Evolutionary conservation across 2,888 invertebrate species (phyloP), one percentile per base, ranked within the genome.

Genomic region (Sesamia inferens): DNA sequence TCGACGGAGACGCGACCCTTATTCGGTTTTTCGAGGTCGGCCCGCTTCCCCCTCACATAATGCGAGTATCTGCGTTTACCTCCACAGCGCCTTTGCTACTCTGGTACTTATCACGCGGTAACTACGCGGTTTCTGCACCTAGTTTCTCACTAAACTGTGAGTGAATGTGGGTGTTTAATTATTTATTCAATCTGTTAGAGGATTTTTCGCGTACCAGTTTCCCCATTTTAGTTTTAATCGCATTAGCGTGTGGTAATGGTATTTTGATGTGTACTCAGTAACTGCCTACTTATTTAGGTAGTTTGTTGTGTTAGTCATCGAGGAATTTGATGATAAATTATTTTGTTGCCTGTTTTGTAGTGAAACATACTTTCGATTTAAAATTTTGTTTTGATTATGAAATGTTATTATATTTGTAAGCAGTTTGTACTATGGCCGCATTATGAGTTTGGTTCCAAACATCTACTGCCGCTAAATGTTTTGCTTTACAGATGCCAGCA

Each of bases 11-110:
- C 87, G 87, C 91, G 92, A 91, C 92, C 94, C 94, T 93, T 91
- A 92, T 94, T 94, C 90, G 94, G 94, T 94, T 95, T 95, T 95
- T 95, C 94, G 95, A 94, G 94, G 94, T 93, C 94, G 92, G 89
- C 87, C 88, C 89, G 86, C 86, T 88, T 87, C 91, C 90, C 91
- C 89, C 91, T 90, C 88, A 88, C 87, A 89, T 91, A 92, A 92
- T 90, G 88, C 90, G 90, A 91, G 91, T 86, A 86, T 87, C 85
- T 82, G 68, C 74, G 80, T 76, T 79, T 80, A 80, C 88, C 89
- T 87, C 88, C 85, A 87, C 79, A 76, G 71, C 82, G 79, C 78
- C 86, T 86, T 81, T 89, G 85, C 81, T 87, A 79, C 86, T 84
- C 86, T 87, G 85, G 89, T 91, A 82, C 86, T 86, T 86, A 86